Percentiles rank a stretch among this genome's conserved stretches.
These are phyloP conservation scores for Bubo scandiacus DNA, from an alignment of 2,113 vertebrate species.

Conservation along the genomic window DNA sequence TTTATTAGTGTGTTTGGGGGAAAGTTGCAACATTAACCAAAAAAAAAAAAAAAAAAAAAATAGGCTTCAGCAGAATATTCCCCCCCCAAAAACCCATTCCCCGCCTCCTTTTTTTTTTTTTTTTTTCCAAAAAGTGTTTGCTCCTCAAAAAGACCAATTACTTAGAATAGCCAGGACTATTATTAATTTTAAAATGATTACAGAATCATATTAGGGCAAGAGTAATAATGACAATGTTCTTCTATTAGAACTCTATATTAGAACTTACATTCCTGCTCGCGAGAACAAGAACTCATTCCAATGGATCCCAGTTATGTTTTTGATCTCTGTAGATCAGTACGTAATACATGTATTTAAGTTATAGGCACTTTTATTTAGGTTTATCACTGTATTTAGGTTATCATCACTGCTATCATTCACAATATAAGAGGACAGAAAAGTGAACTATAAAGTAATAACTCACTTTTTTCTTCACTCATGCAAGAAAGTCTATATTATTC, in stretches of 20 bases:
- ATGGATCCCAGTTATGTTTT: neutral
- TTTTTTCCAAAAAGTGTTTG: neutral
- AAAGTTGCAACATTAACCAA: neutral
- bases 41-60: neutral
- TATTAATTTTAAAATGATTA: neutral
- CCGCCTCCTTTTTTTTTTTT: neutral
- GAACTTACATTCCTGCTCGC: neutral
- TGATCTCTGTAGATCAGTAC: neutral
- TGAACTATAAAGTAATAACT: neutral
- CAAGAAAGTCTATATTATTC: neutral
- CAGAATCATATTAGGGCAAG: too few species aligned
- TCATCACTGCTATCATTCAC: neutral
- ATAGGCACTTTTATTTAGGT: neutral
- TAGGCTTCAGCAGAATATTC: neutral
- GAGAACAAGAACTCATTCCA: neutral
- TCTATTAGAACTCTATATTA: neutral
- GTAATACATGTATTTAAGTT: neutral
- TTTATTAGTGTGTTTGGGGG: neutral
- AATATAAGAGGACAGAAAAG: neutral
- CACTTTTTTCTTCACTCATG: neutral
- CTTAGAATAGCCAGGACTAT: neutral
- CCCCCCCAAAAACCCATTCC: neutral
- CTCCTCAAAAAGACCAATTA: neutral
- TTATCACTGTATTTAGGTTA: neutral
- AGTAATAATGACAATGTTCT: neutral